A percentile compares a stretch with the other conserved stretches of the same genome.
Conservation (phyloP, 2,888 invertebrate species). For the Drosophila rellima region DNA sequence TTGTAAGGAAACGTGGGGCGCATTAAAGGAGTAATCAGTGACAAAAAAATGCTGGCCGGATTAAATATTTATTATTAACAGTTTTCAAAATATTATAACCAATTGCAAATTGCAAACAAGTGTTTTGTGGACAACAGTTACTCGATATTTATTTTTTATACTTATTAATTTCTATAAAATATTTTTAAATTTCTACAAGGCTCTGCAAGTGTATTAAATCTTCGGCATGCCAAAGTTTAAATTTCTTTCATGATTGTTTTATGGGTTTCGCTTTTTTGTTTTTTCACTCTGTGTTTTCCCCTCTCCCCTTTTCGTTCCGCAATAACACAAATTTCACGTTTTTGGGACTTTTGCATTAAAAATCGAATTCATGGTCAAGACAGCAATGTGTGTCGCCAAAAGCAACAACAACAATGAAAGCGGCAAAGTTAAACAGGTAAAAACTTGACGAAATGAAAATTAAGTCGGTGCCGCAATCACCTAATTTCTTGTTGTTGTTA, state of each 20-base stretch:
- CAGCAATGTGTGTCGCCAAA: conserved; percentile 74
- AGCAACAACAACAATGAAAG: conserved; percentile 37
- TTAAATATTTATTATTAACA: too few species aligned
- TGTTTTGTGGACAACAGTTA: too few species aligned
- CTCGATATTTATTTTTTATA: too few species aligned
- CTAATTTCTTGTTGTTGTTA: conserved; percentile 50
- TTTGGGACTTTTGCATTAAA: conserved; percentile 74
- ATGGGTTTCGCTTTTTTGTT: conserved; percentile 39
- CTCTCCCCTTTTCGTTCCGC: conserved; percentile 13
- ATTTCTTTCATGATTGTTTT: conserved; percentile 19
- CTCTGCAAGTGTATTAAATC: background rate
- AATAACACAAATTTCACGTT: conserved; percentile 50
- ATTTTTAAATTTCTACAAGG: background rate
- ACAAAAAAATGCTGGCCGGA: too few species aligned
- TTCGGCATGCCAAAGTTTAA: background rate
- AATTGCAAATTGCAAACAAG: too few species aligned
- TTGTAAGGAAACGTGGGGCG: background rate
- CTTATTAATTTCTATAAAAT: background rate
- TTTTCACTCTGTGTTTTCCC: conserved; percentile 18
- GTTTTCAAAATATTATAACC: too few species aligned
- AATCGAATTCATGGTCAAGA: conserved; percentile 79
- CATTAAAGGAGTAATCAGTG: background rate
- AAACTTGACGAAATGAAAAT: conserved; percentile 75
- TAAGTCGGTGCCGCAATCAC: conserved; percentile 70
- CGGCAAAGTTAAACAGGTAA: conserved; percentile 58